phyloP scores from a whole-genome alignment of 2,888 invertebrate genomes.

The Busseola fusca region DNA sequence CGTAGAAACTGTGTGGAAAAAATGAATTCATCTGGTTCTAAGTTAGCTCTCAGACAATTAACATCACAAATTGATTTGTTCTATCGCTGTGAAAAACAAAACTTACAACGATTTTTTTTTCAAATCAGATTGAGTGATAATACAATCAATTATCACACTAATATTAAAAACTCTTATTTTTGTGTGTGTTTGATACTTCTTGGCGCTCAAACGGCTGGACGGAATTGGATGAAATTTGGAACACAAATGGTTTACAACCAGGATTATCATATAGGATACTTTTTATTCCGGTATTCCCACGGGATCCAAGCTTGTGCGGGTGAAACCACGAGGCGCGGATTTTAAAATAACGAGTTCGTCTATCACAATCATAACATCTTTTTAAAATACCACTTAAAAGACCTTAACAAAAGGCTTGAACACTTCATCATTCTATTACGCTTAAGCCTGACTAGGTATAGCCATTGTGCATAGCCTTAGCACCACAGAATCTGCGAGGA shows the following conservation, averaged over 20 bases:
- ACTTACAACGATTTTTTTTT: not conserved
- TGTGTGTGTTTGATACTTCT: too few species aligned
- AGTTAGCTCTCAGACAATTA: not conserved
- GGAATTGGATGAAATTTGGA: too few species aligned
- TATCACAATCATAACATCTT: not conserved
- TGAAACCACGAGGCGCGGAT: too few species aligned
- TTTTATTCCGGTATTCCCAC: too few species aligned
- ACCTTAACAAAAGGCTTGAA: conserved; percentile 15
- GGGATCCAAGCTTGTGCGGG: too few species aligned
- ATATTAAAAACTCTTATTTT: too few species aligned
- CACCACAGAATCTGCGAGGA: conserved; percentile 31
- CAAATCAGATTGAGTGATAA: not conserved
- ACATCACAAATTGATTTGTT: not conserved
- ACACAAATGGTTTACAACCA: too few species aligned
- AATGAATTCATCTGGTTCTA: not conserved
- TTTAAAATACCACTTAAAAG: not conserved
- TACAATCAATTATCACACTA: too few species aligned
- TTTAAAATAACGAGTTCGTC: not conserved
- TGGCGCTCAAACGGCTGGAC: too few species aligned
- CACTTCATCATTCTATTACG: conserved; percentile 23
- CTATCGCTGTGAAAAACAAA: not conserved
- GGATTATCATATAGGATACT: too few species aligned
- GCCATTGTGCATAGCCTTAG: conserved; percentile 47
- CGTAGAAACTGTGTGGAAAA: not conserved
- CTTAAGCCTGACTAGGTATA: conserved; percentile 22